Conservation (phyloP, 92 coral and sea anemone genomes). For the Parazoanthus darwini region DNA sequence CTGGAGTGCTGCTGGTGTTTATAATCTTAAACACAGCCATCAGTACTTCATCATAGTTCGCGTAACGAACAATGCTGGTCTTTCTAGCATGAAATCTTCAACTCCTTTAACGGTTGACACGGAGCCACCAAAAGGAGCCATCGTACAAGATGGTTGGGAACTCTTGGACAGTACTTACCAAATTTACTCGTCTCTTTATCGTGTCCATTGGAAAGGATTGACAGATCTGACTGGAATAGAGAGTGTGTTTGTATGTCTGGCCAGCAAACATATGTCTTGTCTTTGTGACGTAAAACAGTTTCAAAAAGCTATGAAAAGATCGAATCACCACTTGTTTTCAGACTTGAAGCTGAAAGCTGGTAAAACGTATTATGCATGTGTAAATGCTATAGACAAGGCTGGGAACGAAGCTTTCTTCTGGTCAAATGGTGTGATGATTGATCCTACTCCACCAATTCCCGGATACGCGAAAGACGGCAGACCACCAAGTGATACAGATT, state of each 20-base stretch:
- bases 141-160: slow-evolving; percentile 84
- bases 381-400: slow-evolving; percentile 70
- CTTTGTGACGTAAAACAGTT: slow-evolving; percentile 63
- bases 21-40: slow-evolving; percentile 48
- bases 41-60: slow-evolving; percentile 70
- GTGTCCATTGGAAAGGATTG: slow-evolving; percentile 75
- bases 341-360: slow-evolving; percentile 66
- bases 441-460: slow-evolving; percentile 65
- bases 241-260: slow-evolving; percentile 53
- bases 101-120: slow-evolving; percentile 60
- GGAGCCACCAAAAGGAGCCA: slow-evolving; percentile 59
- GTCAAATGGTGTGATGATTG: slow-evolving; percentile 71
- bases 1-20: slow-evolving; percentile 60
- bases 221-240: slow-evolving; percentile 71
- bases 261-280: slow-evolving; percentile 32
- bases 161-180: slow-evolving; percentile 65
- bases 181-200: slow-evolving; percentile 63
- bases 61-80: slow-evolving; percentile 68
- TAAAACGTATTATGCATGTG: slow-evolving; percentile 59
- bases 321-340: slow-evolving; percentile 47
- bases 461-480: slow-evolving; percentile 71
- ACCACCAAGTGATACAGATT: slow-evolving; percentile 44
- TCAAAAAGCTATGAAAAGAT: slow-evolving; percentile 44
- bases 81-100: slow-evolving; percentile 58
- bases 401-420: slow-evolving; percentile 66